Evolutionary conservation across 2,888 invertebrate species (phyloP).

Genomic region (Hemistola chrysoprasaria): DNA sequence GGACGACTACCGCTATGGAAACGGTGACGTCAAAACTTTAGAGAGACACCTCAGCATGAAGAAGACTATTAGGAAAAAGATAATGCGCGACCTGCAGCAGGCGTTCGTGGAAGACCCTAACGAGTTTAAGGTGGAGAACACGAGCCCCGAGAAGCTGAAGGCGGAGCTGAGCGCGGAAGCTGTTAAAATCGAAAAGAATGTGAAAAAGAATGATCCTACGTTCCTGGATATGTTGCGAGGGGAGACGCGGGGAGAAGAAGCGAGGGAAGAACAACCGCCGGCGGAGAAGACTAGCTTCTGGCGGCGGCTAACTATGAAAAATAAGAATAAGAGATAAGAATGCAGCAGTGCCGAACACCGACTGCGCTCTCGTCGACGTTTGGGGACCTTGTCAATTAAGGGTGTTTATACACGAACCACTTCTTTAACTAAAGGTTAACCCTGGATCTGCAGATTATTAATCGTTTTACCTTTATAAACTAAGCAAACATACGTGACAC

Average conservation of each 20-base stretch:
- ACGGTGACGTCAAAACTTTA: slow-evolving; percentile 87
- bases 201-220: slow-evolving; percentile 81
- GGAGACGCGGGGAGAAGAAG: slow-evolving; percentile 74
- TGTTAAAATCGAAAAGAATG: slow-evolving; percentile 83
- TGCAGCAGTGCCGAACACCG: slow-evolving; percentile 37
- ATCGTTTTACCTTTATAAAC: no score
- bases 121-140: slow-evolving; percentile 87
- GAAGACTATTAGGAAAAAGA: slow-evolving; percentile 92
- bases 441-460: no score
- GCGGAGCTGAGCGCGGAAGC: slow-evolving; percentile 86
- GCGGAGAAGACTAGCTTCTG: slow-evolving; percentile 85
- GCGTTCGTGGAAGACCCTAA: slow-evolving; percentile 88
- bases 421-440: not conserved
- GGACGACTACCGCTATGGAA: slow-evolving; percentile 86
- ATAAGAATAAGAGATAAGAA: slow-evolving; percentile 84
- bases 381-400: slow-evolving; percentile 18
- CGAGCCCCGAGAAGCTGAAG: slow-evolving; percentile 86
- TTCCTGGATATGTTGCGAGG: slow-evolving; percentile 86
- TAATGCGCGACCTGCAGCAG: slow-evolving; percentile 91
- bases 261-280: slow-evolving; percentile 71
- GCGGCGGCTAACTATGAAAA: slow-evolving; percentile 87
- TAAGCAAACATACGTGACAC: no score
- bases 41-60: slow-evolving; percentile 93
- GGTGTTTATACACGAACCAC: slow-evolving; percentile 14
- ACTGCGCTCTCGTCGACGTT: slow-evolving; percentile 44